phyloP scores from a whole-genome alignment of 2,888 invertebrate species.

The Lepas anatifera region DNA sequence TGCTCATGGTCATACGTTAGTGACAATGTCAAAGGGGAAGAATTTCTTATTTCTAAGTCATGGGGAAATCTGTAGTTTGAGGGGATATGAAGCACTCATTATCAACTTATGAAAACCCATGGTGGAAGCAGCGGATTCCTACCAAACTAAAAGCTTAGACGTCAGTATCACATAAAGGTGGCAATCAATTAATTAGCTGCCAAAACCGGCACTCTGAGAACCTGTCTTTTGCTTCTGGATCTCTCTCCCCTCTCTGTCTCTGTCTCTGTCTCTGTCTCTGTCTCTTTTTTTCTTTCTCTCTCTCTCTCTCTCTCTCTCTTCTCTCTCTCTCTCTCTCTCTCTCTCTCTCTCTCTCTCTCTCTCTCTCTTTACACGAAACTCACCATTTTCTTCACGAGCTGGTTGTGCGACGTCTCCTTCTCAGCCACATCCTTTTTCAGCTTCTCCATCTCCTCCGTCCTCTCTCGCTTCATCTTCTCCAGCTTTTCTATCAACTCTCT shows the following conservation, averaged over 20 bases:
- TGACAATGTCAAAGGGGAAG: too few relatives aligned
- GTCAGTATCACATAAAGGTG: too few relatives aligned
- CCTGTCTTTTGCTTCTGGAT: slow-evolving; percentile 4
- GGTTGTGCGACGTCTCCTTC: background rate
- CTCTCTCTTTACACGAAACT: background rate
- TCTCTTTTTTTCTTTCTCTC: background rate
- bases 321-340: background rate
- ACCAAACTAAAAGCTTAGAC: too few relatives aligned
- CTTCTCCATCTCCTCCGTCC: slow-evolving; percentile 3
- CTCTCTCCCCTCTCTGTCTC: slow-evolving; percentile 18
- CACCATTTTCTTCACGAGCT: background rate
- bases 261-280: background rate
- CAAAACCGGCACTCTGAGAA: too few relatives aligned
- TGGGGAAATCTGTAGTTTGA: too few relatives aligned
- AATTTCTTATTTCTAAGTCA: too few relatives aligned
- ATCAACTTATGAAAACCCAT: too few relatives aligned
- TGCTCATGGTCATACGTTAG: too few relatives aligned
- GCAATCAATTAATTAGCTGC: too few relatives aligned
- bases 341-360: background rate
- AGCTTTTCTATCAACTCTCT: slow-evolving; percentile 16
- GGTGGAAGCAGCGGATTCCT: too few relatives aligned
- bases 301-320: background rate
- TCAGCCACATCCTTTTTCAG: background rate
- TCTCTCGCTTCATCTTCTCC: slow-evolving; percentile 21
- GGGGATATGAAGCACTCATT: too few relatives aligned